Evolutionary conservation across 1,140 invertebrate species (phyloP).

Genomic region (Tenebrio molitor): DNA sequence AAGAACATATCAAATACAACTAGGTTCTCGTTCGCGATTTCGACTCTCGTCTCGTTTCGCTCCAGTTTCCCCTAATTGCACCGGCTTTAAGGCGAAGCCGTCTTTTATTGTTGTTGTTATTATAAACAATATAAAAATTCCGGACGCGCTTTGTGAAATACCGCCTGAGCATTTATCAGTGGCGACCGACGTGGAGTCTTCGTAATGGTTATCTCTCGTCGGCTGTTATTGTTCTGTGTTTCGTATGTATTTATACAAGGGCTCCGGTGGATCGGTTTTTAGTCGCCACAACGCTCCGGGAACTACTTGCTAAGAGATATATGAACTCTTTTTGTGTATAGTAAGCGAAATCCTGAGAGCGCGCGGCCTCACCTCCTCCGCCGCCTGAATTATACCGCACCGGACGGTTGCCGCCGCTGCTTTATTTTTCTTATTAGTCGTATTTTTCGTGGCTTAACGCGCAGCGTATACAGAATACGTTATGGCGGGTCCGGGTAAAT

Average conservation of each 20-base stretch:
- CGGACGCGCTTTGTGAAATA: slow-evolving; percentile 44
- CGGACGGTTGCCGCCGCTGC: background rate
- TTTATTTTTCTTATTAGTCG: slow-evolving; percentile 39
- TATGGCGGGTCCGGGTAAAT: slow-evolving; percentile 8
- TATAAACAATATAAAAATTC: slow-evolving; percentile 52
- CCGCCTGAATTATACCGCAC: slow-evolving; percentile 11
- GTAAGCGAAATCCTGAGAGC: slow-evolving; percentile 32
- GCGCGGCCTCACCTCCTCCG: slow-evolving; percentile 6
- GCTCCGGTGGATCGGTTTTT: slow-evolving; percentile 55
- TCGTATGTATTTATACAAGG: slow-evolving; percentile 60
- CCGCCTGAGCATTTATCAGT: slow-evolving; percentile 37
- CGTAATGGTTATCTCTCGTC: slow-evolving; percentile 1
- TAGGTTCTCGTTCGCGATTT: background rate
- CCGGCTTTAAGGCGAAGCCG: background rate
- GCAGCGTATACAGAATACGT: slow-evolving; percentile 27
- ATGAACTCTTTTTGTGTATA: slow-evolving; percentile 52
- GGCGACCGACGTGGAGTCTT: slow-evolving; percentile 35
- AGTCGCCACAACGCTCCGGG: slow-evolving; percentile 50
- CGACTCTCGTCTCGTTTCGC: slow-evolving; percentile 9
- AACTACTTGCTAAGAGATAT: slow-evolving; percentile 57
- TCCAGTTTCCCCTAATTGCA: slow-evolving; percentile 21
- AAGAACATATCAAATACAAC: too few relatives aligned
- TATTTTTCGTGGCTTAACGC: slow-evolving; percentile 18
- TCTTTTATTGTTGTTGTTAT: slow-evolving; percentile 43
- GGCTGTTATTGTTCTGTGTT: slow-evolving; percentile 57